Conservation (phyloP, 1,140 invertebrate genomes). For the Dryas iulia region DNA sequence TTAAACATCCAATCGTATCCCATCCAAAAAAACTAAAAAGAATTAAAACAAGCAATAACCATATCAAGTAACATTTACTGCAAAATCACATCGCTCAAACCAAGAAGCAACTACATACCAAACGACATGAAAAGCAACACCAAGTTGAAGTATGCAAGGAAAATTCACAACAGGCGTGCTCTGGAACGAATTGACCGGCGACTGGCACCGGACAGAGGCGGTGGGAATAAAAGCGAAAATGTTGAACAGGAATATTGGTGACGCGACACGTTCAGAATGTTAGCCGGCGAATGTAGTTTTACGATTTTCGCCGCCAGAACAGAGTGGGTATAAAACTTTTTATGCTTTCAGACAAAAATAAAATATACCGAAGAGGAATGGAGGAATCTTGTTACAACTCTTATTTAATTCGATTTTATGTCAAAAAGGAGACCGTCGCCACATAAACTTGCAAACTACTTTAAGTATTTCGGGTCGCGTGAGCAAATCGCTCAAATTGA, state of each 20-base stretch:
- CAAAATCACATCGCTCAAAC: no score
- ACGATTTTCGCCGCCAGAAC: conserved; percentile 34
- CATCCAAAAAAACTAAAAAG: no score
- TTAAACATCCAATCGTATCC: no score
- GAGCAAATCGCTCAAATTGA: conserved; percentile 2
- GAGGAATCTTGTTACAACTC: conserved; percentile 30
- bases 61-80: no score
- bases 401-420: conserved; percentile 35
- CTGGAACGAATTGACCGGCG: conserved; percentile 55
- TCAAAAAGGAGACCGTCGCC: conserved; percentile 16
- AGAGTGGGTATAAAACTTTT: conserved; percentile 35
- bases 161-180: conserved; percentile 48
- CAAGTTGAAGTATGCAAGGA: neutral
- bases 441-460: conserved; percentile 19
- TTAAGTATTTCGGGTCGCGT: conserved; percentile 8
- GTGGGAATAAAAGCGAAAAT: conserved; percentile 44
- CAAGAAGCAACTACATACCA: neutral
- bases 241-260: conserved; percentile 42
- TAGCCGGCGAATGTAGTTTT: conserved; percentile 37
- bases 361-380: conserved; percentile 27
- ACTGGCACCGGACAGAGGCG: conserved; percentile 36
- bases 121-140: neutral
- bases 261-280: conserved; percentile 45
- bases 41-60: no score
- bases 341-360: conserved; percentile 34